Base-by-base conservation (phyloP, 92 coral and sea anemone genomes). In the Paramuricea clavata region DNA sequence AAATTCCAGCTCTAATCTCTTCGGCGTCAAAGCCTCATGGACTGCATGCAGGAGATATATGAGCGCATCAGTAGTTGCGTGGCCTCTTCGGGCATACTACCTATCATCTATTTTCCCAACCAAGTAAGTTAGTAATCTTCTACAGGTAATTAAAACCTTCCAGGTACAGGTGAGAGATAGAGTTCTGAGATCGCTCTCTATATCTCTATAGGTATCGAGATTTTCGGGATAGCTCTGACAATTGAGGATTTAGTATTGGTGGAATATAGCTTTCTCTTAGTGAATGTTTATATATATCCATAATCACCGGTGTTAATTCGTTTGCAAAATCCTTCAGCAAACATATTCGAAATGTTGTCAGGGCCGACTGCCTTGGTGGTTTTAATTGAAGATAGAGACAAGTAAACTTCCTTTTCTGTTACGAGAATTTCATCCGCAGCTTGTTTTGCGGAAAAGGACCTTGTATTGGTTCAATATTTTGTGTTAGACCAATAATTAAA, bases 361-460 rank as follows among this genome's bases (percentile, higher is more conserved):
- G 85, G 89, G 89, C 89, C 89, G 49, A 74, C 74, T 32, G 89
- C 89, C 44, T 85, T 86, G 43, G 52, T 73, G 44, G 21, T 81
- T 34, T 86, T 76, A 32, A 86, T 49, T 56, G 74, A 35, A 23
- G 89, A 57, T 61, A 86, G 62, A 5, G 89, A 17, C 16, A 25
- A 15, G 15, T 61, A 54, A 34, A 76, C 74, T 39, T 83, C 87
- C 16, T 49, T 64, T 39, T 54, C 84, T 33, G 70, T 79, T 26
- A 79, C 84, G 0, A 79, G 84, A 31, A 79, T 23, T 64, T 44
- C 69, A 10, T 64, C 52, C 6, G 84, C 25, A n/a, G 49, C 69
- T 54, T 47, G 83, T n/a, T 47, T 60, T 15, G 19, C 22, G 83
- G 65, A 30, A 49, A 50, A 49, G 35, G 39, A 33, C 13, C 57